Conservation (phyloP, 2,797 vertebrate genomes). For the Notolabrus celidotus region DNA sequence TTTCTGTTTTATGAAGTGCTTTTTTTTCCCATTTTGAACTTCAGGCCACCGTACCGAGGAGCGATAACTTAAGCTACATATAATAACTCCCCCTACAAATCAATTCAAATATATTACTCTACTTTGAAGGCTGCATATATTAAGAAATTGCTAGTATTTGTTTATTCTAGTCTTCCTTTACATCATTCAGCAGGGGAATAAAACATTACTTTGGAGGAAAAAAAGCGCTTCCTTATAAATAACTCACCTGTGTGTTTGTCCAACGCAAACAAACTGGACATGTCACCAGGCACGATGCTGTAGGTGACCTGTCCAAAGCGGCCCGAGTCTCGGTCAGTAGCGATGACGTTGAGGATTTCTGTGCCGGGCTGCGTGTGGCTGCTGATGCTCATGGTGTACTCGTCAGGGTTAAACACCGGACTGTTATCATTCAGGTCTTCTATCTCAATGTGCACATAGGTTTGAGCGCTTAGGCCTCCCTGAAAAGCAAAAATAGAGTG, state of each 20-base stretch:
- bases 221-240: neutral
- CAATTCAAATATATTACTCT: too few relatives aligned
- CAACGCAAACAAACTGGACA: conserved; percentile 87
- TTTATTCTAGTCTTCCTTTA: too few relatives aligned
- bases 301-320: conserved; percentile 88
- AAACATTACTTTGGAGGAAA: too few relatives aligned
- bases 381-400: conserved; percentile 89
- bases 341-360: conserved; percentile 88
- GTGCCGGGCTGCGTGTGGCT: conserved; percentile 87
- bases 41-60: too few relatives aligned
- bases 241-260: conserved; percentile 89
- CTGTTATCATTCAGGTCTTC: conserved; percentile 93
- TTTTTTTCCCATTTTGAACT: too few relatives aligned
- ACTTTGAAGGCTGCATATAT: too few relatives aligned
- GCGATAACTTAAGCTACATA: too few relatives aligned
- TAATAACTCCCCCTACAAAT: too few relatives aligned
- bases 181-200: neutral
- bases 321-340: conserved; percentile 90
- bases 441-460: conserved; percentile 92
- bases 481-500: conserved; percentile 52
- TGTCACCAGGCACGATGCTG: conserved; percentile 85
- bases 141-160: too few relatives aligned
- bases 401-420: conserved; percentile 89
- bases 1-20: too few relatives aligned
- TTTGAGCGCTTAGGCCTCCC: conserved; percentile 93